These are phyloP conservation scores for Takifugu ocellatus DNA, from an alignment of 2,797 vertebrate species.

Conservation along the genomic window DNA sequence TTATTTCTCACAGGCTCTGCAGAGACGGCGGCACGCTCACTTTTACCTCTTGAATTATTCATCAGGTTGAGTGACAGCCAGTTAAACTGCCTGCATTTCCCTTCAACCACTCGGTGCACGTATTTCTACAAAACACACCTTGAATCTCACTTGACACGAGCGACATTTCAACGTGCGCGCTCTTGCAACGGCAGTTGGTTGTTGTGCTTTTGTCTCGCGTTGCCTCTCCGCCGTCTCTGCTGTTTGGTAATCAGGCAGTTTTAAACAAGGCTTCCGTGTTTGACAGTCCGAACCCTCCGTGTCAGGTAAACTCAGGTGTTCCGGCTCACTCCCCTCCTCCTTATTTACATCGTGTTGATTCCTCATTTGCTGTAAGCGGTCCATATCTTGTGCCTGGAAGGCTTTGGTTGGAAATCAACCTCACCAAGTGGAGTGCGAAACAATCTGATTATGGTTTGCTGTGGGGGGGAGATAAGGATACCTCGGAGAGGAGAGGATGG, in stretches of 20 bases:
- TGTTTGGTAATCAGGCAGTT: not conserved
- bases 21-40: not conserved
- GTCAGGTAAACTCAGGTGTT: not conserved
- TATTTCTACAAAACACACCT: slow-evolving; percentile 17
- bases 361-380: slow-evolving; percentile 45
- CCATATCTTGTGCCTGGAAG: slow-evolving; percentile 41
- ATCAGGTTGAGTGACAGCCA: not conserved
- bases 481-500: slow-evolving; percentile 16
- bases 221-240: slow-evolving; percentile 1
- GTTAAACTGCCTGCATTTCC: not conserved
- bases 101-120: not conserved
- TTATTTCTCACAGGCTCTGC: not conserved
- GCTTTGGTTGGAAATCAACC: slow-evolving; percentile 43
- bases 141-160: slow-evolving; percentile 17
- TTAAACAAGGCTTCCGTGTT: slow-evolving; percentile 21
- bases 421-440: slow-evolving; percentile 38
- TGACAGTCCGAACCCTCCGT: slow-evolving; percentile 7
- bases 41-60: slow-evolving; percentile 9
- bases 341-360: slow-evolving; percentile 55
- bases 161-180: slow-evolving; percentile 15
- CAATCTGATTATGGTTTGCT: slow-evolving; percentile 50
- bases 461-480: slow-evolving; percentile 28
- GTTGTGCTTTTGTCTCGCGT: not conserved
- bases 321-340: not conserved
- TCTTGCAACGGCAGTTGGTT: not conserved